Base-by-base conservation (phyloP, 2,797 vertebrate genomes). In the Cyclopterus lumpus region DNA sequence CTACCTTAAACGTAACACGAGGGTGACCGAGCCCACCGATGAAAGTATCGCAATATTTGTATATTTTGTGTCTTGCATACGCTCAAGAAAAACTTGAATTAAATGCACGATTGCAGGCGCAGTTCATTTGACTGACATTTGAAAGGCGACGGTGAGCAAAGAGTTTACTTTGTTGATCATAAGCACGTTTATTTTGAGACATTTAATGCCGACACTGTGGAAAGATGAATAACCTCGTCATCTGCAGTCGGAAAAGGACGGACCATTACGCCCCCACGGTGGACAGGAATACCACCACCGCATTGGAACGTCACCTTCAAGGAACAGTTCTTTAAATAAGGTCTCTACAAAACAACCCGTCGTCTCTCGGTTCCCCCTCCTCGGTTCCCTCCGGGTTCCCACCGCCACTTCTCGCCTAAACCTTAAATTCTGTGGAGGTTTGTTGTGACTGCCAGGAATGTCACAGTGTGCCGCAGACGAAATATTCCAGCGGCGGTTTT, bases 361-460 rank as follows among this genome's bases (percentile, higher is more conserved):
- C 26, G n/a, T 28, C 26, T 28, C 26, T 28, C 26, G 26, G 26
- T 28, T 28, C 26, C 26, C 26, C 26, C 26, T 26, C 26, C 26
- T 26, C n/a, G n/a, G n/a, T n/a, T n/a, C n/a, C 26, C 26, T 26
- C 2, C 3, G 26, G 26, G 26, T 28, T 28, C 75, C 71, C 71
- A 57, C 58, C 38, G 3, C 51, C 28, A 44, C 69, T 80, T 87
- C 77, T 82, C 71, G 9, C 74, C 86, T 83, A 6, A 80, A 79
- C 73, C 68, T 84, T 49, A 88, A 75, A 90, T 86, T 89, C 87
- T 85, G 71, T 66, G 62, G 44, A 75, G 83, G 79, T 86, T 69
- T 86, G 79, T 83, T 85, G 71, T 71, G 82, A 74, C 78, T 66
- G 72, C 22, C 85, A 87, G 83, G 88, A 91, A 91, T 90, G 79